Evolutionary conservation across 2,113 vertebrate genomes (phyloP).

Genomic region (Bujurquina vittata): DNA sequence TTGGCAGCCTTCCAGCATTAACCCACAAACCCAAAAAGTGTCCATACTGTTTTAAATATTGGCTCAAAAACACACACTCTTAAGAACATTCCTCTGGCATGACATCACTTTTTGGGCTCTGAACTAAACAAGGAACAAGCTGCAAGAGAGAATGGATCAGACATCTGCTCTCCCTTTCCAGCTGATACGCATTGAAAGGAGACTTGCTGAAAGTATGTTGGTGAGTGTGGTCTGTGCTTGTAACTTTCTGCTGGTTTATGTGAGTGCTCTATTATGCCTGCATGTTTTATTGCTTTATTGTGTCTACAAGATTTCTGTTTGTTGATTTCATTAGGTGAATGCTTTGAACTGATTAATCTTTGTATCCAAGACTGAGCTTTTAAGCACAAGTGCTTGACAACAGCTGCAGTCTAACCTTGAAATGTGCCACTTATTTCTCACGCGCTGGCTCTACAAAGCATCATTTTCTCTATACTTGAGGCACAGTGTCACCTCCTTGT

Average conservation of each 20-base stretch:
- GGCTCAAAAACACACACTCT: constrained; percentile 12
- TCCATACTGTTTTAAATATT: constrained; percentile 34
- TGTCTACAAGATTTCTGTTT: background rate
- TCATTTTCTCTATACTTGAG: constrained; percentile 19
- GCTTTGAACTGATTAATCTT: constrained; percentile 34
- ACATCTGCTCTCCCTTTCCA: constrained; percentile 72
- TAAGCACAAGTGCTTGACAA: constrained; percentile 19
- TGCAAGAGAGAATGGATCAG: constrained; percentile 55
- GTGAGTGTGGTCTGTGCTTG: constrained; percentile 26
- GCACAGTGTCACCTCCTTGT: constrained; percentile 36
- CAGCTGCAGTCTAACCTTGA: constrained; percentile 14
- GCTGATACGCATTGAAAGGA: constrained; percentile 57
- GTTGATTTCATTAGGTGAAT: constrained; percentile 38
- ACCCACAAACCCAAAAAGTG: constrained; percentile 5
- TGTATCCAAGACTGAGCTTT: constrained; percentile 26
- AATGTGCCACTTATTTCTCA: constrained; percentile 12
- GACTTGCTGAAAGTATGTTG: constrained; percentile 46
- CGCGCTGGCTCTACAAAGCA: constrained; percentile 21
- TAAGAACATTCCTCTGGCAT: constrained; percentile 56
- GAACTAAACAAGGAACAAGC: constrained; percentile 54
- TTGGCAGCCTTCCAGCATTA: background rate
- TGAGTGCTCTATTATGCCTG: constrained; percentile 3
- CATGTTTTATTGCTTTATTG: constrained; percentile 1
- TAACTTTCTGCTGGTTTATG: constrained; percentile 24
- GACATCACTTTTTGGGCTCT: constrained; percentile 58